Evolutionary conservation across 2,888 invertebrate species (phyloP).

Genomic region (Argynnis bischoffii): DNA sequence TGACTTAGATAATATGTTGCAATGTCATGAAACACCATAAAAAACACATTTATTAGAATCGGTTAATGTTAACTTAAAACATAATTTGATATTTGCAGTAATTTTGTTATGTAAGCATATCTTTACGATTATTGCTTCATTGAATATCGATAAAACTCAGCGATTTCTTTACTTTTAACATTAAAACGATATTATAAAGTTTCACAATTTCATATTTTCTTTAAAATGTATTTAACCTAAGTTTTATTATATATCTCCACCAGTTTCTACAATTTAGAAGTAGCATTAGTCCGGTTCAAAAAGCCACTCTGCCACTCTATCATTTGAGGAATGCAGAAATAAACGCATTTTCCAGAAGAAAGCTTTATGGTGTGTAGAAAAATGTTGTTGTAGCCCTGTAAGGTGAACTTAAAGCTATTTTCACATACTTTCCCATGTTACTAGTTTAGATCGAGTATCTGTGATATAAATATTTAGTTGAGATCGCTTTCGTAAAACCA

Average conservation of each 20-base stretch:
- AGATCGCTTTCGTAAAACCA: constrained; percentile 23
- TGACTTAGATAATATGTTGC: no score
- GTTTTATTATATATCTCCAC: not conserved
- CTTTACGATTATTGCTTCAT: no score
- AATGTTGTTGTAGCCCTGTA: constrained; percentile 25
- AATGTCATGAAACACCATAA: no score
- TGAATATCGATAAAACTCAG: no score
- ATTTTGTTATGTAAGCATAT: no score
- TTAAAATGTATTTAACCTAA: no score
- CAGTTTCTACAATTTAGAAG: constrained; percentile 1
- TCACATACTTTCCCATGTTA: constrained; percentile 32
- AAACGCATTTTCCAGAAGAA: constrained; percentile 30
- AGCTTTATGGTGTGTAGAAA: constrained; percentile 26
- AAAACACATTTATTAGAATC: no score
- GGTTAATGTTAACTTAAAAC: no score
- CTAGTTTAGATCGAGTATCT: constrained; percentile 18
- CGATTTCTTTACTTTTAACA: no score
- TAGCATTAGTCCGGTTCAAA: constrained; percentile 4
- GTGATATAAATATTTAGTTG: constrained; percentile 14
- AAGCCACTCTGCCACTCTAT: not conserved
- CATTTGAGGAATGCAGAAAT: constrained; percentile 29
- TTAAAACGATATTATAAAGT: no score
- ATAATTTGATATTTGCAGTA: no score
- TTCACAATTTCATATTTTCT: no score
- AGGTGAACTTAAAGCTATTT: constrained; percentile 27